These are phyloP conservation scores for Ctenosaura bakeri DNA, from an alignment of 2,797 vertebrate species.

Conservation along the genomic window DNA sequence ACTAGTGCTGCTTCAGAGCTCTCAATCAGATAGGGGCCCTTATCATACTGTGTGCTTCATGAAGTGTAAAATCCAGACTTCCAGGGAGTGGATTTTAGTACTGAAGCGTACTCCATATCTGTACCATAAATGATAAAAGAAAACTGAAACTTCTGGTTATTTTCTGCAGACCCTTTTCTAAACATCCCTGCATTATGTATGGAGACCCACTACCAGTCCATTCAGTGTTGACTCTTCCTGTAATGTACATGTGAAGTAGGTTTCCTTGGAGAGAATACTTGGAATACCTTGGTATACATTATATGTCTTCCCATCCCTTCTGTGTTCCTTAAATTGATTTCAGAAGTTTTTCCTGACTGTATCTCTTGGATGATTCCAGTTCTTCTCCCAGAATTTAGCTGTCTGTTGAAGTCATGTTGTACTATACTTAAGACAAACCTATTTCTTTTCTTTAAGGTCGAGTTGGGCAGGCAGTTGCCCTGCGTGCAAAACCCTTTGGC, in stretches of 20 bases:
- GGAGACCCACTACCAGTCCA: conserved; percentile 12
- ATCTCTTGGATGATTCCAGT: conserved; percentile 48
- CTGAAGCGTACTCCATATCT: conserved; percentile 21
- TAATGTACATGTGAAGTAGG: conserved; percentile 57
- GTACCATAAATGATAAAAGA: conserved; percentile 36
- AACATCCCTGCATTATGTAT: background rate
- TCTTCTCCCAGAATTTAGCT: conserved; percentile 56
- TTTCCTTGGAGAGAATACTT: conserved; percentile 14
- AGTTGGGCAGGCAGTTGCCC: conserved; percentile 91
- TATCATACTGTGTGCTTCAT: background rate
- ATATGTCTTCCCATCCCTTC: background rate
- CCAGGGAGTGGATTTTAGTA: background rate
- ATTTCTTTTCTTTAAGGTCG: conserved; percentile 82
- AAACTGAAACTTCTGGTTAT: conserved; percentile 45
- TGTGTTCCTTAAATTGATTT: background rate
- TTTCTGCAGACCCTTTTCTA: background rate
- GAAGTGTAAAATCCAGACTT: background rate
- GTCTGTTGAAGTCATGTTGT: conserved; percentile 62
- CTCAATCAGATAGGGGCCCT: background rate
- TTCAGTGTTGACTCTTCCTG: conserved; percentile 30
- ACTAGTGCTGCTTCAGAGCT: background rate
- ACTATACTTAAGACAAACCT: conserved; percentile 64
- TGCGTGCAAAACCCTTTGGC: conserved; percentile 91
- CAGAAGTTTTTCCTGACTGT: conserved; percentile 1
- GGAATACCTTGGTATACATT: background rate